Evolutionary conservation across 2,113 vertebrate genomes (phyloP).

Genomic region (Dromaius novaehollandiae): DNA sequence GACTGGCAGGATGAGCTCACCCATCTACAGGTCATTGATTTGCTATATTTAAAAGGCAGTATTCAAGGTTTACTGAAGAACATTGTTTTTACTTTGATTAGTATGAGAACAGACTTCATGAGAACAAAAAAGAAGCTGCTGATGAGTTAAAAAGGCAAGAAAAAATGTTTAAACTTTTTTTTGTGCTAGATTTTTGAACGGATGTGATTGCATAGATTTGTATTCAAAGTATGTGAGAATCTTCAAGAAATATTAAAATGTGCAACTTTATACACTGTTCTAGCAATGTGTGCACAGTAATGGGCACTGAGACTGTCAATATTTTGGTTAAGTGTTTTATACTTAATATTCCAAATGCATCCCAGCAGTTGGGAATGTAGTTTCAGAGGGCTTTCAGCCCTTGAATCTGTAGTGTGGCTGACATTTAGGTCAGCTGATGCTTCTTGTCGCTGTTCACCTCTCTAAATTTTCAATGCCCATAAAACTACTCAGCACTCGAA

Average conservation of each 20-base stretch:
- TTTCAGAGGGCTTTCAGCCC: background rate
- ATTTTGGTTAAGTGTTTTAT: background rate
- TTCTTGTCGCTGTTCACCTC: background rate
- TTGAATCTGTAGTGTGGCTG: background rate
- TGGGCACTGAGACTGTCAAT: background rate
- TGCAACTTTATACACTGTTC: background rate
- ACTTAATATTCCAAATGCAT: background rate
- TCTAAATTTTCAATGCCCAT: background rate
- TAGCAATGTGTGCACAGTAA: background rate
- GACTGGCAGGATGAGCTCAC: background rate
- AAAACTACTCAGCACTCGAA: background rate
- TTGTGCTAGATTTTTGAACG: background rate
- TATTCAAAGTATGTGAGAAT: background rate
- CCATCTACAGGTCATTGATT: background rate
- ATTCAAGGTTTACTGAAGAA: background rate
- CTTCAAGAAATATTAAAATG: background rate
- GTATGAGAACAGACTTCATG: background rate
- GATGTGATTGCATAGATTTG: background rate
- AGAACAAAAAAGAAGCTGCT: background rate
- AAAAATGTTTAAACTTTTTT: background rate
- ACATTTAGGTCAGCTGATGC: fast-evolving
- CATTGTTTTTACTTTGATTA: background rate
- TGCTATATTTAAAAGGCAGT: background rate
- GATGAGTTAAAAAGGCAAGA: background rate
- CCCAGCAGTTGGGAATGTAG: background rate